Base-by-base conservation (phyloP, 1,140 invertebrate genomes). In the Panagrolaimus sp. region DNA sequence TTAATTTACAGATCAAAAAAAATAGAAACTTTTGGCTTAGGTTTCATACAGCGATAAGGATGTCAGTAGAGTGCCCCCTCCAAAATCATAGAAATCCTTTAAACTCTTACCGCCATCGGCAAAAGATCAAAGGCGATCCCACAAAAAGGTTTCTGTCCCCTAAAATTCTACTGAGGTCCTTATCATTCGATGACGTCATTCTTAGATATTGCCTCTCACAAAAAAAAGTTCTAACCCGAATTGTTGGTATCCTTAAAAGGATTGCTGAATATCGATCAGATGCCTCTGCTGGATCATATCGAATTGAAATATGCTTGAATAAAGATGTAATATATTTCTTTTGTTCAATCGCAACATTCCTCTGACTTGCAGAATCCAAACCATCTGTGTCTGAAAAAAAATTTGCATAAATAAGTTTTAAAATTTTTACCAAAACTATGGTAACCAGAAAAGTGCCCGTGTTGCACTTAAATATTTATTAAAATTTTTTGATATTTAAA, bases 331-430 rank as follows among this genome's bases (percentile, higher is more conserved):
- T 47, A 26, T 82, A 69, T 48, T 78, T 75, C 63, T 82, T 79
- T 43, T 83, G 80, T 69, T 83, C 80, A 17, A 81, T 81, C 24
- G 65, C 68, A 21, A 82, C 73, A 67, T 82, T 83, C 44, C 80
- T 55, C 69, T 83, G 81, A 32, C 74, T 78, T 10, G 80, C 80
- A n/a, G 80, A 67, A 68, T 82, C 80, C 6, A 82, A 63, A 17
- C 81, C 78, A 68, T 82, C 80, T 9, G 80, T 83, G 47, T 83
- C 80, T 79, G 28, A 71, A 81, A 58, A 28, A 21, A 32, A 70
- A 69, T 17, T 17, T 63, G 32, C 21, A 28, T 63, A 63, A 48
- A 17, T 4, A 9, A 26, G 2, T 63, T n/a, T 15, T 63, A 21
- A 21, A 28, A 6, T 63, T 15, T 63, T 3, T 24, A n/a, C n/a